These are phyloP conservation scores for Patella ulyssiponensis DNA, from an alignment of 2,888 invertebrate species.

Conservation along the genomic window DNA sequence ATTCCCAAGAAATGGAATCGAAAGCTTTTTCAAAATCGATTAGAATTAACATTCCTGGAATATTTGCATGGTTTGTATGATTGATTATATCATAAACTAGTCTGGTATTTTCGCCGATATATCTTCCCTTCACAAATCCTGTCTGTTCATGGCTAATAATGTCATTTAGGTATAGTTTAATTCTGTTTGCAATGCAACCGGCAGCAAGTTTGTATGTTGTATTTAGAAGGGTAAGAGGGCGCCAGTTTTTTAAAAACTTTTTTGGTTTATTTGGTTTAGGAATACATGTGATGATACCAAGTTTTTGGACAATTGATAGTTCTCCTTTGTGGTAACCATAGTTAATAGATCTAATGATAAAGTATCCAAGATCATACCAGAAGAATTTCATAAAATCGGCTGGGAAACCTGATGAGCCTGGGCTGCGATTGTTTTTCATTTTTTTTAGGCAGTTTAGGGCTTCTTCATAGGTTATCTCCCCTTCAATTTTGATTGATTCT, in stretches of 20 bases:
- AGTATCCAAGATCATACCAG: slow-evolving; percentile 22
- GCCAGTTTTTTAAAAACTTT: slow-evolving; percentile 25
- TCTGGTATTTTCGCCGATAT: slow-evolving; percentile 18
- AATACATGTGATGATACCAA: slow-evolving; percentile 34
- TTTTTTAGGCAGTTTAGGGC: background rate
- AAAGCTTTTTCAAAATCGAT: slow-evolving; percentile 23
- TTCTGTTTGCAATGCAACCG: slow-evolving; percentile 3
- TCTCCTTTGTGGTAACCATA: slow-evolving; percentile 20
- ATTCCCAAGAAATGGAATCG: slow-evolving; percentile 20
- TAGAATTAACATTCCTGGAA: slow-evolving; percentile 4
- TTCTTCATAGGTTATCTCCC: background rate
- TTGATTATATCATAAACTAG: slow-evolving; percentile 13
- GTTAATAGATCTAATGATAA: slow-evolving; percentile 18
- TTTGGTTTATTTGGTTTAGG: slow-evolving; percentile 33
- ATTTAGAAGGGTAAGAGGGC: slow-evolving; percentile 24
- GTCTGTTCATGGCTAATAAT: slow-evolving; percentile 13
- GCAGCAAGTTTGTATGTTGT: slow-evolving; percentile 23
- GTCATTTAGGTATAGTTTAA: background rate
- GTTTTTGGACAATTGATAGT: slow-evolving; percentile 29
- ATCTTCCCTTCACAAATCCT: slow-evolving; percentile 17
- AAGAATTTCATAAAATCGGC: slow-evolving; percentile 29
- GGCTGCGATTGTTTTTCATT: slow-evolving; percentile 16
- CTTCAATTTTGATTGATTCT: background rate
- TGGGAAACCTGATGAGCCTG: slow-evolving; percentile 31
- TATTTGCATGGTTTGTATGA: background rate